Conservation (phyloP, 1,140 invertebrate species). For the Calephelis virginiensis region DNA sequence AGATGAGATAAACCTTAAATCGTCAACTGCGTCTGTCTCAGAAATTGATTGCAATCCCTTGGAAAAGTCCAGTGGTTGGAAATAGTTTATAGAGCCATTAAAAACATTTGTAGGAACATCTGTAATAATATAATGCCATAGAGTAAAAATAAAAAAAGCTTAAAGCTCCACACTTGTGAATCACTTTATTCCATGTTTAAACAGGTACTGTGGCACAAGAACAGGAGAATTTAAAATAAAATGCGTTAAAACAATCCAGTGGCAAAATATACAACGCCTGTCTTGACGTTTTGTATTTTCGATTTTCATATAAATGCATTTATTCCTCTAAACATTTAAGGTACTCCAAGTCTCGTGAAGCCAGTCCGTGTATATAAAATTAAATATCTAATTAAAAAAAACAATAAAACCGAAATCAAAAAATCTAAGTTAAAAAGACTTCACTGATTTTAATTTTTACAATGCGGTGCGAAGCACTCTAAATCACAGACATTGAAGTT, state of each 20-base stretch:
- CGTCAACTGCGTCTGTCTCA: too few relatives aligned
- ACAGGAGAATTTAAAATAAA: slow-evolving; percentile 51
- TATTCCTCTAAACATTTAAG: slow-evolving; percentile 7
- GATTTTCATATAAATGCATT: slow-evolving; percentile 4
- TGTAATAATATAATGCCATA: not conserved
- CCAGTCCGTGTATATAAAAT: slow-evolving; percentile 13
- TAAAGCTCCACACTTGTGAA: slow-evolving; percentile 62
- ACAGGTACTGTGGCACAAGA: slow-evolving; percentile 62
- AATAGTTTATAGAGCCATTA: too few relatives aligned
- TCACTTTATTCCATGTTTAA: slow-evolving; percentile 54
- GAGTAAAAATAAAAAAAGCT: slow-evolving; percentile 38
- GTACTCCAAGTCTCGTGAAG: slow-evolving; percentile 7
- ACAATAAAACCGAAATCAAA: slow-evolving; percentile 19
- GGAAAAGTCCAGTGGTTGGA: too few relatives aligned
- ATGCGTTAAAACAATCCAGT: slow-evolving; percentile 45
- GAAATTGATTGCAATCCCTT: too few relatives aligned
- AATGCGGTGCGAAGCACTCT: slow-evolving; percentile 18
- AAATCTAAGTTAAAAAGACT: slow-evolving; percentile 24
- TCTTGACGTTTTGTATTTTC: slow-evolving; percentile 3
- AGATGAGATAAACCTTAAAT: too few relatives aligned
- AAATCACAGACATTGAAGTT: slow-evolving; percentile 2
- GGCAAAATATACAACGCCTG: slow-evolving; percentile 37
- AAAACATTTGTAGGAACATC: not conserved
- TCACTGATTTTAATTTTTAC: slow-evolving; percentile 32
- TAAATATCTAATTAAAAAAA: slow-evolving; percentile 18